Conservation (phyloP, 1,140 invertebrate species). For the Latrodectus geometricus region DNA sequence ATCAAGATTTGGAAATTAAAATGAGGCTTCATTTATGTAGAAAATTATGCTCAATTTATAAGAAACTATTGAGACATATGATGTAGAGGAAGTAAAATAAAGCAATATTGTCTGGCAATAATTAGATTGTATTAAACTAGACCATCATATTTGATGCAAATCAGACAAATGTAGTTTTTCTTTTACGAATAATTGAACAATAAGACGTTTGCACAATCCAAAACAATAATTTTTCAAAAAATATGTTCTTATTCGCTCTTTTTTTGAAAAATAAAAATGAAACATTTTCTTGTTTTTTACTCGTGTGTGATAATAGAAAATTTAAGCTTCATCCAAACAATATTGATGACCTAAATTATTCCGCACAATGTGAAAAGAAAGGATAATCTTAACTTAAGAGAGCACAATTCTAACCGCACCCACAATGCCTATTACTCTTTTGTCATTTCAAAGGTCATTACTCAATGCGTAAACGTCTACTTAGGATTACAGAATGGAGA, state of each 20-base stretch:
- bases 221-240: slow-evolving; percentile 50
- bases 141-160: too few species aligned
- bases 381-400: slow-evolving; percentile 49
- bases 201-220: slow-evolving; percentile 31
- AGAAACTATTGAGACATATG: too few species aligned
- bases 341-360: slow-evolving; percentile 52
- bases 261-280: slow-evolving; percentile 27
- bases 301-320: slow-evolving; percentile 21
- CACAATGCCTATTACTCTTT: slow-evolving; percentile 43
- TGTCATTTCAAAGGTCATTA: slow-evolving; percentile 57
- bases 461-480: slow-evolving; percentile 52
- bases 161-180: too few species aligned
- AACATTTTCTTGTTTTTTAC: slow-evolving; percentile 14
- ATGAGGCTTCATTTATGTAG: too few species aligned
- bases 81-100: too few species aligned
- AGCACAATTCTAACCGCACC: slow-evolving; percentile 48
- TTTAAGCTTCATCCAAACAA: slow-evolving; percentile 48
- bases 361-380: slow-evolving; percentile 37
- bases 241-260: slow-evolving; percentile 37
- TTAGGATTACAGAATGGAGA: slow-evolving; percentile 39
- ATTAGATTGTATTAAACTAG: too few species aligned
- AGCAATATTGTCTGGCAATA: too few species aligned
- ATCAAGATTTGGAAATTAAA: too few species aligned
- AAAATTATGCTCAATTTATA: too few species aligned
- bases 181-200: slow-evolving; percentile 40